Conservation (phyloP, 2,888 invertebrate genomes). For the Drosophila hamatofila region DNA sequence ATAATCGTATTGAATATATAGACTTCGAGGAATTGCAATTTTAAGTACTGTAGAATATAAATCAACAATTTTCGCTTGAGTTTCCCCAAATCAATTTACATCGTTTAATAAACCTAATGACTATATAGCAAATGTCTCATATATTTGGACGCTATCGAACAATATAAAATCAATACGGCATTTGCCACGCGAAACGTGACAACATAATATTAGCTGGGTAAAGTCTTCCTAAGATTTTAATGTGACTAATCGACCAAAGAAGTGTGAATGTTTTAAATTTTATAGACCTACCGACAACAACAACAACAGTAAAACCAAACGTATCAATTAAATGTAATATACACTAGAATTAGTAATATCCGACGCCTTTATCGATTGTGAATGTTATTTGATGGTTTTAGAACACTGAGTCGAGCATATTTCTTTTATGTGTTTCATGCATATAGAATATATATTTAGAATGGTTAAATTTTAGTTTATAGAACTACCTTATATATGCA, state of each 20-base stretch:
- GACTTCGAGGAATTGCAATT: background rate
- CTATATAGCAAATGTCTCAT: background rate
- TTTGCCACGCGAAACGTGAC: background rate
- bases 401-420: no score
- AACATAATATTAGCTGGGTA: background rate
- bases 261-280: no score
- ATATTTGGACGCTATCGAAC: background rate
- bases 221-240: background rate
- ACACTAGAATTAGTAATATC: background rate
- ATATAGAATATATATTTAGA: constrained; percentile 1
- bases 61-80: background rate
- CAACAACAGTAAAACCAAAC: no score
- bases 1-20: background rate
- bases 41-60: background rate
- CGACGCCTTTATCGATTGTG: background rate
- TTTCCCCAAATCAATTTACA: background rate
- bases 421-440: background rate
- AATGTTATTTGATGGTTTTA: background rate
- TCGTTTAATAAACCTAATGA: background rate
- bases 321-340: background rate
- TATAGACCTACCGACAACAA: no score
- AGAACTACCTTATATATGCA: constrained; percentile 1
- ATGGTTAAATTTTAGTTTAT: background rate
- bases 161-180: constrained; percentile 2
- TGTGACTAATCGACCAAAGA: background rate